Evolutionary conservation across 2,888 invertebrate species (phyloP), one percentile per base, ranked within the genome.

Genomic region (Leptinotarsa tumamoca): DNA sequence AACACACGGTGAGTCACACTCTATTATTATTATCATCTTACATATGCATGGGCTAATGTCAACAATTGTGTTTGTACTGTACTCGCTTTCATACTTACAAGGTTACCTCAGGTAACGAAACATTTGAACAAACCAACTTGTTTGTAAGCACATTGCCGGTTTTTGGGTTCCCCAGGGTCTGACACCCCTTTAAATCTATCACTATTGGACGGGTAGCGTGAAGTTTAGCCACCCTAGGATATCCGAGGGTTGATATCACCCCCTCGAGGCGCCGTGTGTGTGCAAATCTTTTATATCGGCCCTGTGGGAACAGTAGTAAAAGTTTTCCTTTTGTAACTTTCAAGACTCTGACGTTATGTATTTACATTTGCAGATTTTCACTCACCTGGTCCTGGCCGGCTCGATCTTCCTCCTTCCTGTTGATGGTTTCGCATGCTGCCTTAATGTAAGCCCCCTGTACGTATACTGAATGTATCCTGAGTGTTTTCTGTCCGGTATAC

Each of bases 391-490:
- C 50, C 51, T 69, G 50, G 66, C 23, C 54, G 54, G 68, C 49
- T 74, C 72, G 72, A 69, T 58, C 58, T 23, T 58, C 4, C 21
- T 58, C 14, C 18, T 54, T 74, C 71, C 72, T 66, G 73, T 58
- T 63, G 63, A 43, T 51, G 49, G 51, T 43, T 54, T 69, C 51
- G 70, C 69, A 73, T 79, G 87, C 80, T 82, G 87, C 83, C 81
- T 84, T 88, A 89, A 90, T 91, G 91, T 91, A 87, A 90, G 95
- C 96, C 94, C 95, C 97, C 96, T 96, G 95, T 95, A 97, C 97
- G 97, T 97, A 97, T 97, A 97, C 97, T 97, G 96, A 97, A 97
- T 97, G 97, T 97, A 97, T 97, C 97, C 97, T 97, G 97, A 97
- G 96, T 96, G 96, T 95, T 91, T 93, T 92, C 91, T 95, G 94